Evolutionary conservation across 2,888 invertebrate species (phyloP).

Genomic region (Nomada hirtipes): DNA sequence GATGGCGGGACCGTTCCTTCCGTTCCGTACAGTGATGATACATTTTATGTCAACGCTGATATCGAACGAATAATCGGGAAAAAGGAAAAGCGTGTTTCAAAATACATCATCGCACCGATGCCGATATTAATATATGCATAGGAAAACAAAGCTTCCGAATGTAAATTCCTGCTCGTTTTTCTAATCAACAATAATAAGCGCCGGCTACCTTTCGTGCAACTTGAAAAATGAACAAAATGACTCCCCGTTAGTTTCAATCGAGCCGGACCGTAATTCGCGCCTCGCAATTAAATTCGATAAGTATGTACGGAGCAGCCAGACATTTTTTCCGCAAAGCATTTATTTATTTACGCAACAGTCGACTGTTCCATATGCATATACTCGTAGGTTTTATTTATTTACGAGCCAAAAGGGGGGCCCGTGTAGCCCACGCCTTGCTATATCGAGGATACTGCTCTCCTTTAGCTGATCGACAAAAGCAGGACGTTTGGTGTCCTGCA

Average conservation of each 20-base stretch:
- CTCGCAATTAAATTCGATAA: slow-evolving; percentile 7
- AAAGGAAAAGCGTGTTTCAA: slow-evolving; percentile 63
- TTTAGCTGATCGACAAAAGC: slow-evolving; percentile 57
- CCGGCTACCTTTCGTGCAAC: slow-evolving; percentile 39
- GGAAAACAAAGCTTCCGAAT: slow-evolving; percentile 32
- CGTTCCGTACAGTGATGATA: slow-evolving; percentile 68
- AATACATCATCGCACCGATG: slow-evolving; percentile 55
- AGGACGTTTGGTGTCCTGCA: slow-evolving; percentile 34
- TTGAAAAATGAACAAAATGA: slow-evolving; percentile 32
- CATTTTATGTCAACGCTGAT: slow-evolving; percentile 73
- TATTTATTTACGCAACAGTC: slow-evolving; percentile 59
- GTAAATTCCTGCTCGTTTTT: slow-evolving; percentile 51
- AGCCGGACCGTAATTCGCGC: not conserved
- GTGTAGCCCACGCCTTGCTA: slow-evolving; percentile 69
- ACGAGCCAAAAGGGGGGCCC: slow-evolving; percentile 53
- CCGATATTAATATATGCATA: slow-evolving; percentile 58
- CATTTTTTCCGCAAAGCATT: slow-evolving; percentile 38
- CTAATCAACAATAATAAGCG: slow-evolving; percentile 50
- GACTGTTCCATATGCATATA: slow-evolving; percentile 60
- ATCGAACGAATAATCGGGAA: slow-evolving; percentile 71
- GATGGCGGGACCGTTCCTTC: slow-evolving; percentile 73
- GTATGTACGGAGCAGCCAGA: slow-evolving; percentile 44
- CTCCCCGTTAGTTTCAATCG: not conserved
- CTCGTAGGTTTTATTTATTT: slow-evolving; percentile 71
- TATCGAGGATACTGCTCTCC: slow-evolving; percentile 59